Percentiles rank a stretch among this genome's conserved stretches.
These are phyloP conservation scores for Drosophila vallismaia DNA, from an alignment of 2,888 invertebrate genomes.

Conservation along the genomic window DNA sequence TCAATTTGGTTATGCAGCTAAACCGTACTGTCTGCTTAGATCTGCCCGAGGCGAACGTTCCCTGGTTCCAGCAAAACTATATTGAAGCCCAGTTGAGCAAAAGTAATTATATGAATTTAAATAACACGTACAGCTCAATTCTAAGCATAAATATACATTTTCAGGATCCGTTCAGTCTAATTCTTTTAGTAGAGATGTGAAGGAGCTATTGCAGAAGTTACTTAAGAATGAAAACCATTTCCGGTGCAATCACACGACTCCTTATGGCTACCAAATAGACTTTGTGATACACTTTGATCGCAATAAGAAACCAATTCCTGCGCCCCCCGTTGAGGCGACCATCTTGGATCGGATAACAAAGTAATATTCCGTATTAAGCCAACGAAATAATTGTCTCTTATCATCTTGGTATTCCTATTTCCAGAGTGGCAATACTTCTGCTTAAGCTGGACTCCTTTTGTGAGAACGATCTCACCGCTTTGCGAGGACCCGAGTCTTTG, in stretches of 20 bases:
- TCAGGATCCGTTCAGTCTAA: conserved; percentile 52
- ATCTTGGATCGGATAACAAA: conserved; percentile 82
- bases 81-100: conserved; percentile 85
- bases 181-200: conserved; percentile 73
- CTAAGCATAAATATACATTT: background rate
- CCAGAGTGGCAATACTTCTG: conserved; percentile 82
- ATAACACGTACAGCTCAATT: too few species aligned
- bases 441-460: conserved; percentile 84
- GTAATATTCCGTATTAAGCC: conserved; percentile 46
- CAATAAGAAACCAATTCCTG: conserved; percentile 69
- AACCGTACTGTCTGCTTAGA: conserved; percentile 88
- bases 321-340: conserved; percentile 73
- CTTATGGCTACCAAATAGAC: conserved; percentile 83
- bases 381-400: background rate
- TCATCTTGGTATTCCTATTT: background rate
- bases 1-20: conserved; percentile 86
- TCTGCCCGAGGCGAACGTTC: conserved; percentile 86
- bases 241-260: conserved; percentile 82
- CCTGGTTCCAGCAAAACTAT: conserved; percentile 88
- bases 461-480: conserved; percentile 84
- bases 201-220: conserved; percentile 64
- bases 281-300: conserved; percentile 83
- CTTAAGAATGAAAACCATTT: conserved; percentile 77
- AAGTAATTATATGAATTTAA: conserved; percentile 75
- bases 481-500: conserved; percentile 85